Evolutionary conservation across 2,113 vertebrate species (phyloP).

Genomic region (Passer montanus): DNA sequence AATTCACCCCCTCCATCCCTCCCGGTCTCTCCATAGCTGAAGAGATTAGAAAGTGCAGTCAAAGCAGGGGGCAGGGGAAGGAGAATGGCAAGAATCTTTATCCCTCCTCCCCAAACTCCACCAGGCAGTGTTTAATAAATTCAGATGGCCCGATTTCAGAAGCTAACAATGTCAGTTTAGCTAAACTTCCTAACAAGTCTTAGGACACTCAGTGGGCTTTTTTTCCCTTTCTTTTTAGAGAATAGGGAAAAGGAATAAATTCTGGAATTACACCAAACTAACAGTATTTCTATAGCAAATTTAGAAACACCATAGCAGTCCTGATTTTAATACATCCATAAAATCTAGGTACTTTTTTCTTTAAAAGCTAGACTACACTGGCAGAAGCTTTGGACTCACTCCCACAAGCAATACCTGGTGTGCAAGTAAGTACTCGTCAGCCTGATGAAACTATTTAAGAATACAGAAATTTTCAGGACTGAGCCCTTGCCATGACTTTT

Average conservation of each 20-base stretch:
- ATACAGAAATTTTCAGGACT: not conserved
- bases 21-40: constrained; percentile 13
- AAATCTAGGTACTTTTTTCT: not conserved
- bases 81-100: constrained; percentile 69
- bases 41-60: constrained; percentile 73
- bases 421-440: constrained; percentile 35
- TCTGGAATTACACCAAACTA: not conserved
- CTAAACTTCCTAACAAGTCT: not conserved
- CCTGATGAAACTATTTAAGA: not conserved
- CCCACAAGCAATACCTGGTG: not conserved
- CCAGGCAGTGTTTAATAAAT: not conserved
- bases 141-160: not conserved
- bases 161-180: not conserved
- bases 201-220: not conserved
- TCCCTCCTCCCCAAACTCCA: constrained; percentile 56
- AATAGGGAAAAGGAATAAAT: not conserved
- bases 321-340: not conserved
- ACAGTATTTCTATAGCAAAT: not conserved
- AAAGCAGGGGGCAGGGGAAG: constrained; percentile 50
- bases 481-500: not conserved
- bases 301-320: not conserved
- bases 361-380: not conserved
- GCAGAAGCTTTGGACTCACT: not conserved
- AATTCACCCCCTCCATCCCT: not conserved
- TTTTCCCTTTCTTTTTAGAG: not conserved